Conservation (phyloP, 2,888 invertebrate genomes). For the Xanthia togata region DNA sequence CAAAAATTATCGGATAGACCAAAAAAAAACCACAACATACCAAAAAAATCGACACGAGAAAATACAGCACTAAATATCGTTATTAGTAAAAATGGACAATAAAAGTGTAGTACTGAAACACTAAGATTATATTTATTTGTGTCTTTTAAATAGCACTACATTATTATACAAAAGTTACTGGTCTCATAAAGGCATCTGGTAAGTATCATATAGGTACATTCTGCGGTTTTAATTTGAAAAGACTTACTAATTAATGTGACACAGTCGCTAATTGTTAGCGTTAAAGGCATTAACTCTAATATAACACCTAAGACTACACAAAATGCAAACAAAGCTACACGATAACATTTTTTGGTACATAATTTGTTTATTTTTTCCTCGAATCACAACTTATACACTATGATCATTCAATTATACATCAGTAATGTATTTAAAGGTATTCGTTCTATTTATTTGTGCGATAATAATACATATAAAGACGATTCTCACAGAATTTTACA, state of each 20-base stretch:
- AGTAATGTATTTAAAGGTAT: conserved; percentile 16
- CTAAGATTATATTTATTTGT: conserved; percentile 49
- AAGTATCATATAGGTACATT: conserved; percentile 30
- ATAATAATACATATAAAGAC: conserved; percentile 9
- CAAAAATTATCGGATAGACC: background rate
- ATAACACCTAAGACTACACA: conserved; percentile 65
- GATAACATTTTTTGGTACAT: conserved; percentile 65
- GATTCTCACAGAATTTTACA: conserved; percentile 1
- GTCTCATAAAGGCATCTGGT: conserved; percentile 59
- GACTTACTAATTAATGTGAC: conserved; percentile 9
- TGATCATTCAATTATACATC: conserved; percentile 34
- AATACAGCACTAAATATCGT: conserved; percentile 7
- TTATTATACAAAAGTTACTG: conserved; percentile 41
- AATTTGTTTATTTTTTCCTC: conserved; percentile 48
- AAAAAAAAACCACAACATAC: background rate
- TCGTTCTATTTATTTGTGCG: conserved; percentile 28
- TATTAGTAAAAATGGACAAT: conserved; percentile 8
- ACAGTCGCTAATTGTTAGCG: conserved; percentile 20
- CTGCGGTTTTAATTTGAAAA: conserved; percentile 19
- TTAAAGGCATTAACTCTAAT: conserved; percentile 54
- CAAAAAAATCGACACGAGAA: background rate
- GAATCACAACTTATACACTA: conserved; percentile 51
- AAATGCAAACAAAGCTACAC: conserved; percentile 70
- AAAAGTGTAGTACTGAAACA: conserved; percentile 35
- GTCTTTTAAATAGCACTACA: conserved; percentile 54